These are phyloP conservation scores for Xerus inauris DNA, from an alignment of 2,113 vertebrate species.

Conservation along the genomic window DNA sequence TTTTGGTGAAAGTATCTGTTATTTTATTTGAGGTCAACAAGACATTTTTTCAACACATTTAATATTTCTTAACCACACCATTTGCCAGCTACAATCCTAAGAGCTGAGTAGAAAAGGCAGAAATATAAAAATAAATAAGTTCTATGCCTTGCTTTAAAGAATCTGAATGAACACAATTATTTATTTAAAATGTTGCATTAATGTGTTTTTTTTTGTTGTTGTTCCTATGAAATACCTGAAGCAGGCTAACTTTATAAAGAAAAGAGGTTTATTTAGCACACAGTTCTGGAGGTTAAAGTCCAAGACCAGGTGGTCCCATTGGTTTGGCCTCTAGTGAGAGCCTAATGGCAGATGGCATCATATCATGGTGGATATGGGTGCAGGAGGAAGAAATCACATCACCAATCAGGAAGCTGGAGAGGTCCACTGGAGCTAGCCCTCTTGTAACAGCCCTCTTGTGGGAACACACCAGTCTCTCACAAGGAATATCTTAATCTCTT, in stretches of 20 bases:
- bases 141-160: not conserved
- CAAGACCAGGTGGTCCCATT: not conserved
- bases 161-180: not conserved
- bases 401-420: not conserved
- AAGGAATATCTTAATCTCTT: not conserved
- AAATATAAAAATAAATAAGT: not conserved
- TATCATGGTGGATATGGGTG: rapidly evolving
- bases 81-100: not conserved
- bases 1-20: not conserved
- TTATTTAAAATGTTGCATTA: not conserved
- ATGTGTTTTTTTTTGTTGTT: not conserved
- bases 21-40: not conserved
- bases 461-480: not conserved
- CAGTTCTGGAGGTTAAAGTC: not conserved
- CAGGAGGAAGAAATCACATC: not conserved
- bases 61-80: not conserved
- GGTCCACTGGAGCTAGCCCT: no score
- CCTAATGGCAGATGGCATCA: not conserved
- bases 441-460: not conserved
- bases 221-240: no score
- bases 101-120: not conserved
- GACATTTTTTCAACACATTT: not conserved
- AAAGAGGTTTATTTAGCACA: no score
- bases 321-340: not conserved
- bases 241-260: no score